Evolutionary conservation across 2,113 vertebrate genomes (phyloP), one percentile per base, ranked within the genome.

Genomic region (Tonatia bakeri): DNA sequence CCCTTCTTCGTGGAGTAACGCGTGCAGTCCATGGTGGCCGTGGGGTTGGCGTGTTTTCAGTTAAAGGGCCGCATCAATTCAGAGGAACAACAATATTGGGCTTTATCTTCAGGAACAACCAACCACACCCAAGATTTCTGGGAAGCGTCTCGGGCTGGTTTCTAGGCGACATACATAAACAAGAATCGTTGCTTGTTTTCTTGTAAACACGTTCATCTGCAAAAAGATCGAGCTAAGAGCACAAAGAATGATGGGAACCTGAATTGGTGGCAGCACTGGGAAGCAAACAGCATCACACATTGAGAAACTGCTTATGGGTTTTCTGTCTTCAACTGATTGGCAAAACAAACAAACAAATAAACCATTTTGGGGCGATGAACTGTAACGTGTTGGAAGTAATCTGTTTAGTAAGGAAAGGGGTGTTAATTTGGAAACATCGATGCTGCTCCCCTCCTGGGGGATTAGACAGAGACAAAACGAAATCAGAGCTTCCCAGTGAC

Each of bases 401-500:
- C 96, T 96, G 82, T 56, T 97, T 97, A 95, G 56, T 93, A 81
- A 95, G 86, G 65, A 93, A 91, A 94, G 83, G 82, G 52, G 73
- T 96, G 95, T 94, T 97, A 54, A 97, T 97, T 97, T 96, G 96
- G 87, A 97, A 97, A 97, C 96, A 96, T 96, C 93, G 91, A 95
- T 97, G 96, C 75, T 38, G 28, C 52, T 75, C 24, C 69, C 85
- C 86, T 96, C 95, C 89, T 87, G 50, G 43, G 67, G 47, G 52
- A 89, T 96, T 96, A 91, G 80, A 38, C 50, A 87, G n/a, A 96
- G 77, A 93, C 36, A 80, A 75, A 96, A 91, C 12, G 80, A 91
- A 90, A 83, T 28, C 24, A 38, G 79, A 89, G 77, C 31, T 95
- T 47, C 69, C 88, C 36, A 17, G 1, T 15, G 76, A 79, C 43